phyloP scores from a whole-genome alignment of 2,797 vertebrate species.

The Austrolebias charrua region DNA sequence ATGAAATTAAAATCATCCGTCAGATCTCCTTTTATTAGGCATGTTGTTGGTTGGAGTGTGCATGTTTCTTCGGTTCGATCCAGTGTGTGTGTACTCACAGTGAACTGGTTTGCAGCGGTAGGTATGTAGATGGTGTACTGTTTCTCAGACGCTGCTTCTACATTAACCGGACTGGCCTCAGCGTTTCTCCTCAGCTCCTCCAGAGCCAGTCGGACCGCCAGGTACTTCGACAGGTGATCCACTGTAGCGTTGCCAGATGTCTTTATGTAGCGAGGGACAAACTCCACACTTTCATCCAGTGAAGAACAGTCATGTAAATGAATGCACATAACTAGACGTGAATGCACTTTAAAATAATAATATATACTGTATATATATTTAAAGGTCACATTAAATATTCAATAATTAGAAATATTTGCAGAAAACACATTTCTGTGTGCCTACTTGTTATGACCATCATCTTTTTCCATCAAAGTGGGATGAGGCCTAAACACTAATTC shows the following conservation, averaged over 20 bases:
- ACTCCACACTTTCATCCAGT: conserved; percentile 58
- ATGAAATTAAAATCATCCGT: too few species aligned
- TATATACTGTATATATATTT: not conserved
- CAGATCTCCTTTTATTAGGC: not conserved
- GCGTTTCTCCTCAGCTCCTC: conserved; percentile 95
- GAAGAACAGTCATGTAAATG: not conserved
- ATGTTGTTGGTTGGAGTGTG: not conserved
- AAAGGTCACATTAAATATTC: too few species aligned
- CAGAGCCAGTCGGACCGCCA: conserved; percentile 92
- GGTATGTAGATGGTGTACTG: conserved; percentile 99
- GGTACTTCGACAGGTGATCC: conserved; percentile 96
- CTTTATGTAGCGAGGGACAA: conserved; percentile 91
- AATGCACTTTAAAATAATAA: not conserved
- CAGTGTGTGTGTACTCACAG: conserved; percentile 79
- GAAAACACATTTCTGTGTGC: not conserved
- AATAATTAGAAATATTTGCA: too few species aligned
- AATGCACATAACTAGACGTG: not conserved
- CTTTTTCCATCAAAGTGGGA: conserved; percentile 96
- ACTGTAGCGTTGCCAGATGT: conserved; percentile 97
- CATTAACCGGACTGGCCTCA: conserved; percentile 92
- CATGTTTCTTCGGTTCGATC: not conserved
- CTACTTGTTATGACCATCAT: conserved; percentile 93
- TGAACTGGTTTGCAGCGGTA: conserved; percentile 94
- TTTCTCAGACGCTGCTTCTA: conserved; percentile 97
- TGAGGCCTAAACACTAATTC: conserved; percentile 97